Evolutionary conservation across 2,113 vertebrate species (phyloP), one percentile per base, ranked within the genome.

Genomic region (Promerops cafer): DNA sequence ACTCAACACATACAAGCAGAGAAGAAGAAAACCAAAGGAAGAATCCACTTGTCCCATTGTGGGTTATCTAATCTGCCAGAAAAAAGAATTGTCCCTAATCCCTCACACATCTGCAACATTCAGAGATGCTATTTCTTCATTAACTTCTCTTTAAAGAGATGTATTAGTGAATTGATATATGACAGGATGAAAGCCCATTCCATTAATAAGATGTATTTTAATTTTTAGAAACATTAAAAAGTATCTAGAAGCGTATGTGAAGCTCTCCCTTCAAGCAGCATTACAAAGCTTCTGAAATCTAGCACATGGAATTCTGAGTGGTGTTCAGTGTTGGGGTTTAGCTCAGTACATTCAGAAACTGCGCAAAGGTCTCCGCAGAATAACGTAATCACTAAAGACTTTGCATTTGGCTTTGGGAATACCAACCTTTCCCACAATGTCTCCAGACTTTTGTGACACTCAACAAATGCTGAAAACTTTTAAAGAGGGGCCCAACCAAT

Each of bases 311-410:
- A 87, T 57, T 94, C 72, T 35, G 47, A 87, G 72, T 83, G 81
- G 60, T 44, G 52, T 22, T 69, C 50, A 37, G 45, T 2, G 31
- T 0, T 53, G 47, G 45, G 54, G 45, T 93, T 85, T 50, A 85
- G 53, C 19, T 85, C 90, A 85, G 79, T 22, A 64, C 35, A 23
- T 39, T 74, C 39, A 77, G 7, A n/a, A 86, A 60, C 45, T 60
- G 57, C 15, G 50, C 63, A 94, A 90, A 91, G 54, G 63, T 93
- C 66, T 97, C 82, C 66, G 85, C 63, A 96, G 82, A 95, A 80
- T 44, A 84, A 60, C 16, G 21, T 35, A 33, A 80, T 31, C 42
- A 37, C 54, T 33, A 20, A 86, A 92, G 79, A 50, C 59, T 80
- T 7, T 19, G 19, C 56, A 79, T 85, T 60, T 83, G 44, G 50